Conservation (phyloP, 2,888 invertebrate genomes). For the Lithophane socia region DNA sequence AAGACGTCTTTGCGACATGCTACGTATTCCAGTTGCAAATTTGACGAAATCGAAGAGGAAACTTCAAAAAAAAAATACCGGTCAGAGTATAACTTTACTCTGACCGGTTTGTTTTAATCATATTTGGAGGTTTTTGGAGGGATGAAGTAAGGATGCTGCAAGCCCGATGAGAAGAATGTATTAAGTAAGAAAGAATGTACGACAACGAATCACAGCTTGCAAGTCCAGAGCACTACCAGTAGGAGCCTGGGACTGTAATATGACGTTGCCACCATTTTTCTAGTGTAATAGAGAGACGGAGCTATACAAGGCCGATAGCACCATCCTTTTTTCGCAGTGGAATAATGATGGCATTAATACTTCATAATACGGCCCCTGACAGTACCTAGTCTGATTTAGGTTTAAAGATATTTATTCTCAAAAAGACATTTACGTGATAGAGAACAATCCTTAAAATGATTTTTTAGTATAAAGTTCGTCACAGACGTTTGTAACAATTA, state of each 20-base stretch:
- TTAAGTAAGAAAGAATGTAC: not conserved
- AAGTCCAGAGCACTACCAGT: not conserved
- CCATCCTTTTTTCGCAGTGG: too few species aligned
- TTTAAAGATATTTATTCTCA: too few species aligned
- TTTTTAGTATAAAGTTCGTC: too few species aligned
- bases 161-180: not conserved
- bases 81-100: not conserved
- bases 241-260: not conserved
- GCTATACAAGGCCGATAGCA: too few species aligned
- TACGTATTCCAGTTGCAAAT: constrained; percentile 7
- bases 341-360: too few species aligned
- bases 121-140: not conserved
- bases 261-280: too few species aligned
- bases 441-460: too few species aligned
- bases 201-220: not conserved
- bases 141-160: not conserved
- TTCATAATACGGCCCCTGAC: not conserved
- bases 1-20: not conserved
- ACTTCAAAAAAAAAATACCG: not conserved
- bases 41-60: not conserved
- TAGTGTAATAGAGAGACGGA: too few species aligned
- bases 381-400: not conserved
- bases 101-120: not conserved
- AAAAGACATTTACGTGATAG: too few species aligned
- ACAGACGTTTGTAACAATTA: too few species aligned